Percentiles rank a stretch among this genome's conserved stretches.
These are phyloP conservation scores for Sylvilagus floridanus DNA, from an alignment of 2,797 vertebrate genomes.

Conservation along the genomic window DNA sequence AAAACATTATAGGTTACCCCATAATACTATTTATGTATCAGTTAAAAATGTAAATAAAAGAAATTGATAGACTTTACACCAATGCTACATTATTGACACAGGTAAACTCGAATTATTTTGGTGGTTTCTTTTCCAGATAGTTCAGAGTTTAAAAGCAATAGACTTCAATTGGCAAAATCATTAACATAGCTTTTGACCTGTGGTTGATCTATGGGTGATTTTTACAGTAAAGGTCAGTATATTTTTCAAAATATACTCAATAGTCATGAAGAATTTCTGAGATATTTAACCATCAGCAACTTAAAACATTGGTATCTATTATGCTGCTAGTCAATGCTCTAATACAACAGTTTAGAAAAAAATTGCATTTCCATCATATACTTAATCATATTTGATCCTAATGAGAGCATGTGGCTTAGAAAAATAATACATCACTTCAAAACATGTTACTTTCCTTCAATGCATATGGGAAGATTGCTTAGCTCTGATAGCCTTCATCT, in stretches of 20 bases:
- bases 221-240: background rate
- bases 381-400: background rate
- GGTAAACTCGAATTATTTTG: background rate
- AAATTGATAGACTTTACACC: background rate
- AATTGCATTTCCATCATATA: background rate
- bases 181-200: background rate
- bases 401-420: background rate
- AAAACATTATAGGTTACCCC: no score
- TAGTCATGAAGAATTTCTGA: background rate
- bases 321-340: background rate
- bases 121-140: background rate
- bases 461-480: background rate
- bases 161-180: background rate
- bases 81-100: fast-evolving
- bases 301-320: background rate
- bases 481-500: background rate
- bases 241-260: background rate
- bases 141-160: background rate
- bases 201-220: background rate
- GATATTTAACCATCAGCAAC: background rate
- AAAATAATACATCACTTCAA: background rate
- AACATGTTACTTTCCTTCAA: background rate
- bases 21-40: no score
- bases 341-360: background rate
- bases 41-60: no score